Evolutionary conservation across 2,113 vertebrate species (phyloP).

Genomic region (Gopherus flavomarginatus): DNA sequence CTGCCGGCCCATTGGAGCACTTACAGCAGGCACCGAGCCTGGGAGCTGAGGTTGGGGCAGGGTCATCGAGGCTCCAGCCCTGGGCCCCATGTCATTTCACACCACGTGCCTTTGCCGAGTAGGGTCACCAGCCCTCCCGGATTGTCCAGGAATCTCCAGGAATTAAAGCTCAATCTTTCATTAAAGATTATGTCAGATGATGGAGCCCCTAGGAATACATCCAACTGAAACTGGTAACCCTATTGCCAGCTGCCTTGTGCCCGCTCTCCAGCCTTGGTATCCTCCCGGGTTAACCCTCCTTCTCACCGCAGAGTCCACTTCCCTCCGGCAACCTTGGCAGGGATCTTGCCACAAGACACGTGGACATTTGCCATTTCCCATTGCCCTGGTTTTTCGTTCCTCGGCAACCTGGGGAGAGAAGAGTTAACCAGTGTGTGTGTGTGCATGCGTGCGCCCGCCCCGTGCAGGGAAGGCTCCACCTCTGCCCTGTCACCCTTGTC

Average conservation of each 20-base stretch:
- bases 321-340: fast-evolving
- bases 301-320: neutral
- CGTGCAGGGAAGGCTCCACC: fast-evolving
- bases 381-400: neutral
- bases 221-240: too few relatives aligned
- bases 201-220: too few relatives aligned
- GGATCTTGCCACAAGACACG: neutral
- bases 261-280: neutral
- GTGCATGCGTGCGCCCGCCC: too few relatives aligned
- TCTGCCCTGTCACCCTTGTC: neutral
- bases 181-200: too few relatives aligned
- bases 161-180: too few relatives aligned
- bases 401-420: neutral
- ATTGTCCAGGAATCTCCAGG: too few relatives aligned
- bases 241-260: neutral
- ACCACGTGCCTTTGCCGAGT: neutral
- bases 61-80: too few relatives aligned
- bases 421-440: neutral
- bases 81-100: neutral
- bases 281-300: neutral
- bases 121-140: too few relatives aligned
- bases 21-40: neutral
- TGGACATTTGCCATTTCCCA: neutral
- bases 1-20: too few relatives aligned
- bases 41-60: neutral